Percentiles rank a stretch among this genome's conserved stretches.
Evolutionary conservation across 2,888 invertebrate genomes (phyloP).

Genomic region (Mythimna pallens): DNA sequence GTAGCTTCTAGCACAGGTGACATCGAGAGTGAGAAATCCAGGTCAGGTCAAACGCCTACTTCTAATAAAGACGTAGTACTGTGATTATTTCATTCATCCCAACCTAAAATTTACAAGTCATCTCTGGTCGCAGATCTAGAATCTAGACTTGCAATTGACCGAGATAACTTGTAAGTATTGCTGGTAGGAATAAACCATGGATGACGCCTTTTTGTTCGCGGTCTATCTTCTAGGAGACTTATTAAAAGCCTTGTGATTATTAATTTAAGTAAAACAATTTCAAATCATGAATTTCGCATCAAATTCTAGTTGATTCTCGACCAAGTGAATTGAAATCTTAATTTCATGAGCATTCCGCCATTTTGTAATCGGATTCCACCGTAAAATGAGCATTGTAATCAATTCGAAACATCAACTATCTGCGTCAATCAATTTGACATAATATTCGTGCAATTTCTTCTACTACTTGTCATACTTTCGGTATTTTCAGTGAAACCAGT

Average conservation of each 20-base stretch:
- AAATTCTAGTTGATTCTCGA: not conserved
- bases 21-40: not conserved
- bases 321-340: slow-evolving; percentile 2
- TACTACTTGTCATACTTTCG: not conserved
- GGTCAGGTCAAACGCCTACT: slow-evolving; percentile 20
- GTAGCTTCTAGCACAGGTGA: not conserved
- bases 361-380: slow-evolving; percentile 34
- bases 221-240: not conserved
- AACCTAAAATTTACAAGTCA: not conserved
- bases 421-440: slow-evolving; percentile 29
- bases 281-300: not conserved
- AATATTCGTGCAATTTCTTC: slow-evolving; percentile 6
- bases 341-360: slow-evolving; percentile 19
- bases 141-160: not conserved
- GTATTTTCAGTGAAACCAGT: slow-evolving; percentile 9
- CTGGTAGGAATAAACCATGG: no score
- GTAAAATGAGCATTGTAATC: slow-evolving; percentile 36
- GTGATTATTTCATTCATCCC: slow-evolving; percentile 31
- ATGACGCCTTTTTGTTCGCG: not conserved
- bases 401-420: slow-evolving; percentile 29
- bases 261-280: not conserved
- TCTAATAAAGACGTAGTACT: slow-evolving; percentile 1
- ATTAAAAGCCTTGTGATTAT: not conserved
- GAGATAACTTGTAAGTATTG: not conserved
- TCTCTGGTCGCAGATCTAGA: not conserved